Evolutionary conservation across 2,888 invertebrate genomes (phyloP), one percentile per base, ranked within the genome.

Genomic region (Trachelus stipa): DNA sequence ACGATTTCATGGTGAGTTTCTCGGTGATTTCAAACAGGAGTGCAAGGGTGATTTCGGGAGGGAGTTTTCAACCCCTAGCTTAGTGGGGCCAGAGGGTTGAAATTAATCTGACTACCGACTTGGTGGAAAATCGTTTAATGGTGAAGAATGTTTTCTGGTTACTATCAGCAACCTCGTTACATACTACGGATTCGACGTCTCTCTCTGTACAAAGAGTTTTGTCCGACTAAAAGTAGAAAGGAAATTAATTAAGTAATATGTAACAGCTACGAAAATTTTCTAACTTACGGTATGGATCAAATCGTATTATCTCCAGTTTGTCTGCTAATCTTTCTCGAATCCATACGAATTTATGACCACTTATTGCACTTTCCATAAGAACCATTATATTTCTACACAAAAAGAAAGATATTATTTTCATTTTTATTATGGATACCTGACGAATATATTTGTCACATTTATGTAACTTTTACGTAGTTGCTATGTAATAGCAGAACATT

Each of bases 211-310:
- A 96, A 88, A 35, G 92, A 92, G 33, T 92, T 92, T 82, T 92
- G 88, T 90, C 95, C 96, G 88, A 97, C 97, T 97, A 93, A 82
- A 95, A 74, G 30, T 37, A 73, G 56, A 68, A 33, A 33, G 34
- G 4, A 73, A 40, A 73, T 56, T 68, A n/a, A 15, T 76, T 15
- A 30, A 68, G 40, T 23, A 68, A 33, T 30, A 73, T 34, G 31
- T 33, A 73, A 31, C 76, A 74, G 37, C 74, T 69, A 76, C 23
- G 23, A 15, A 30, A 37, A 79, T 69, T 12, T 76, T 31, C n/a
- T 78, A 83, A 94, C 95, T 95, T 92, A 97, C 97, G 94, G 84
- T 92, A 95, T 0, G 97, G 97, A 92, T 97, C 97, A 85, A 95
- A 97, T 77, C 93, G 90, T 80, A 96, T 92, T 0, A 94, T 81